Base-by-base conservation (phyloP, 1,140 invertebrate species). In the Aphelinus certus region DNA sequence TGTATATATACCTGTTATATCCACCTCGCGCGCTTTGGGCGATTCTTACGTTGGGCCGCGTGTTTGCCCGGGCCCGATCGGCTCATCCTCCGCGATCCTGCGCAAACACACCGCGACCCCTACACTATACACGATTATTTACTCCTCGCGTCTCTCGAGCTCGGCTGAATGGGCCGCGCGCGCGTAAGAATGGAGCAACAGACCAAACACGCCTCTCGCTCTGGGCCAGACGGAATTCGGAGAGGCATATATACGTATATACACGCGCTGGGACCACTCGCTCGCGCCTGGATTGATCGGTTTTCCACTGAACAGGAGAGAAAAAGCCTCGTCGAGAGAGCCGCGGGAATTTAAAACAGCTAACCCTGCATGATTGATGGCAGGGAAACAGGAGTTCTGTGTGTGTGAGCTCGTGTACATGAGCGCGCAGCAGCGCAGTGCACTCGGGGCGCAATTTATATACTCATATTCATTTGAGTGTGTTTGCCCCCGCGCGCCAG, bases 341-440 rank as follows among this genome's bases (percentile, higher is more conserved):
- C 2, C 6, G 43, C 45, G 61, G 48, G 48, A 65, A 65, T 65
- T 65, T 65, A 65, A 65, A 65, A 26, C 26, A 65, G 63, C 51
- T 65, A 51, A 65, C 63, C 51, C 63, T 51, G 63, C 63, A 65
- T 51, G 63, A 65, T 65, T 65, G 63, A 47, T 51, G 63, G 10
- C 7, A 51, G 26, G 45, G 26, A n/a, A 64, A 10, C 10, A n/a
- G 26, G 4, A 1, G 1, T 65, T 49, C n/a, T 26, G 7, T 58
- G n/a, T 9, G 42, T 43, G 26, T 26, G 26, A 26, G 26, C 26
- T 26, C 26, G 26, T 26, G 42, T 7, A 47, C 3, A 7, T 62
- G 60, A 47, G 46, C 43, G 26, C 26, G 26, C 26, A 46, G 58
- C 61, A 7, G 61, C 2, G 48, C 46, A 45, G 46, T 63, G 5